Evolutionary conservation across 2,113 vertebrate genomes (phyloP).

Genomic region (Leptobrachium leishanense): DNA sequence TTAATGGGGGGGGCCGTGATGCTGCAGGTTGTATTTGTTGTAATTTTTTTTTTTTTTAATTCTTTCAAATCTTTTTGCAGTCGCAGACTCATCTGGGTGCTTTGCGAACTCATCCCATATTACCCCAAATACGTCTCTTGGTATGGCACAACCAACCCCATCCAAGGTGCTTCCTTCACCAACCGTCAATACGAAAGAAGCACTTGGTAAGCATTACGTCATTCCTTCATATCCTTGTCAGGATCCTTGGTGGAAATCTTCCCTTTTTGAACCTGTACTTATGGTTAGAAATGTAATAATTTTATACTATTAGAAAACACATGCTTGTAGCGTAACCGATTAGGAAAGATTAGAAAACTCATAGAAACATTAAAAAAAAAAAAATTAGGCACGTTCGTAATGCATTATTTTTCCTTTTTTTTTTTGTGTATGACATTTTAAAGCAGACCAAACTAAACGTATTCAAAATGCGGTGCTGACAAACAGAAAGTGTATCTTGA

Average conservation of each 20-base stretch:
- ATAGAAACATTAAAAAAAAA: too few relatives aligned
- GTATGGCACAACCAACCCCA: slow-evolving; percentile 74
- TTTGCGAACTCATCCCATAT: slow-evolving; percentile 71
- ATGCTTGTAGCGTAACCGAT: too few relatives aligned
- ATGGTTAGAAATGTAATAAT: too few relatives aligned
- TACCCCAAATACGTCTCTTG: slow-evolving; percentile 85
- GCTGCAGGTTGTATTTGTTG: too few relatives aligned
- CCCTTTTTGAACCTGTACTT: too few relatives aligned
- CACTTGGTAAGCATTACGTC: slow-evolving; percentile 73
- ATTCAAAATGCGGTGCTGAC: too few relatives aligned
- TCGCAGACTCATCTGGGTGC: slow-evolving; percentile 62
- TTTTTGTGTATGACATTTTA: neutral
- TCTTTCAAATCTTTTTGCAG: neutral
- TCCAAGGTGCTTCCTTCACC: slow-evolving; percentile 85
- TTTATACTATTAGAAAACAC: too few relatives aligned
- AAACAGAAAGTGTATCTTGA: too few relatives aligned
- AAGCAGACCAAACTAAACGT: too few relatives aligned
- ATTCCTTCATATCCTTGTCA: neutral
- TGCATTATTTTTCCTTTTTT: neutral
- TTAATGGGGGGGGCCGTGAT: too few relatives aligned
- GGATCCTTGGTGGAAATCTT: too few relatives aligned
- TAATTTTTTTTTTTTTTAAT: neutral
- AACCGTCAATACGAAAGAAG: slow-evolving; percentile 90
- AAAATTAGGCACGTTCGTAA: neutral
- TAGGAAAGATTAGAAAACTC: too few relatives aligned